Evolutionary conservation across 1,140 invertebrate species (phyloP).

Genomic region (Drosophila willistoni): DNA sequence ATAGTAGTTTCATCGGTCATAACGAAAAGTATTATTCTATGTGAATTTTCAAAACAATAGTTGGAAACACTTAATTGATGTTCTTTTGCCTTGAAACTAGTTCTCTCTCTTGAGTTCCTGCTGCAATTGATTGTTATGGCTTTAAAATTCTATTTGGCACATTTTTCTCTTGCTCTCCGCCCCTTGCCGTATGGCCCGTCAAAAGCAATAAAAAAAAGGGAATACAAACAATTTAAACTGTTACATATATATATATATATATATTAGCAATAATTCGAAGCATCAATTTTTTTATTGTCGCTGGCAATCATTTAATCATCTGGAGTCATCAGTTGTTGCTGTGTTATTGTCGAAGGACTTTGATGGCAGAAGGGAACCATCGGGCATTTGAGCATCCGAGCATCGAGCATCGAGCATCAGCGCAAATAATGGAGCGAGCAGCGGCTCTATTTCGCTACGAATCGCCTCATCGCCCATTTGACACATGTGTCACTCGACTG

Average conservation of each 20-base stretch:
- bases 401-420: neutral
- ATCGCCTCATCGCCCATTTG: slow-evolving; percentile 70
- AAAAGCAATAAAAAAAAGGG: slow-evolving; percentile 3
- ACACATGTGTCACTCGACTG: slow-evolving; percentile 79
- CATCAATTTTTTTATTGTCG: slow-evolving; percentile 74
- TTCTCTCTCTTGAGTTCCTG: neutral
- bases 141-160: slow-evolving; percentile 15
- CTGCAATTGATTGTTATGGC: slow-evolving; percentile 1
- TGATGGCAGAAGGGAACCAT: neutral
- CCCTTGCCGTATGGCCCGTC: neutral
- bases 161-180: neutral
- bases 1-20: too few species aligned
- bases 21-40: too few species aligned
- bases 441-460: slow-evolving; percentile 36
- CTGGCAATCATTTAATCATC: slow-evolving; percentile 80
- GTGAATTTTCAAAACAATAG: neutral
- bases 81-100: neutral
- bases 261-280: slow-evolving; percentile 75
- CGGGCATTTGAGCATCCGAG: neutral
- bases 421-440: slow-evolving; percentile 14
- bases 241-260: slow-evolving; percentile 23
- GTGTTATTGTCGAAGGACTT: slow-evolving; percentile 19
- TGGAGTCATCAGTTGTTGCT: slow-evolving; percentile 70
- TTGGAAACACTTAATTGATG: neutral
- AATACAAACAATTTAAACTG: slow-evolving; percentile 37